These are phyloP conservation scores for Conus ventricosus DNA, from an alignment of 1,140 invertebrate species.

Conservation along the genomic window DNA sequence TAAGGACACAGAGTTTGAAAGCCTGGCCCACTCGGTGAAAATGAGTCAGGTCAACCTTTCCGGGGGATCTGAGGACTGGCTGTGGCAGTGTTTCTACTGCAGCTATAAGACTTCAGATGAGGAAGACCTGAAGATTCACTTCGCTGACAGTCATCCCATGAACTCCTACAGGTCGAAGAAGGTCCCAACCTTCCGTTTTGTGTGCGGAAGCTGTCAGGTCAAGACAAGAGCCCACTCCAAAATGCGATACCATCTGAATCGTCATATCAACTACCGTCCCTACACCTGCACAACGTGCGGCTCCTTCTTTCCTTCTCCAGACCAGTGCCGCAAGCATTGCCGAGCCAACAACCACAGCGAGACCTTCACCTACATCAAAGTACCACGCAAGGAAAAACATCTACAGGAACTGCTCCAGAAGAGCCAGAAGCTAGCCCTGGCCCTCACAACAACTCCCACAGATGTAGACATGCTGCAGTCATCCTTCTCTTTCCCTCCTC, in stretches of 20 bases:
- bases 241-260: constrained; percentile 53
- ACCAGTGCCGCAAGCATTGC: constrained; percentile 49
- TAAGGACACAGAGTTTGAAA: constrained; percentile 16
- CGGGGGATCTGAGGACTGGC: constrained; percentile 25
- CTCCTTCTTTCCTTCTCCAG: constrained; percentile 45
- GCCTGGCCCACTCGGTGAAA: constrained; percentile 23
- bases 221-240: constrained; percentile 50
- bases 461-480: not conserved
- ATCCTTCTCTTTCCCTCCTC: not conserved
- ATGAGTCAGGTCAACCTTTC: constrained; percentile 13
- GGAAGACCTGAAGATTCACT: constrained; percentile 42
- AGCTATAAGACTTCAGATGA: constrained; percentile 34
- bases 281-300: constrained; percentile 52
- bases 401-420: constrained; percentile 32
- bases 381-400: constrained; percentile 38
- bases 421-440: constrained; percentile 20
- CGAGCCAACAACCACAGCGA: constrained; percentile 35
- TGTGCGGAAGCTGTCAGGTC: constrained; percentile 45
- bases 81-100: constrained; percentile 45
- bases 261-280: constrained; percentile 51
- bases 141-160: constrained; percentile 30
- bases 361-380: constrained; percentile 34
- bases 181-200: constrained; percentile 45
- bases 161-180: constrained; percentile 28
- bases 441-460: not conserved